Base-by-base conservation (phyloP, 2,888 invertebrate genomes). In the Rhimphoctona megacephalus region DNA sequence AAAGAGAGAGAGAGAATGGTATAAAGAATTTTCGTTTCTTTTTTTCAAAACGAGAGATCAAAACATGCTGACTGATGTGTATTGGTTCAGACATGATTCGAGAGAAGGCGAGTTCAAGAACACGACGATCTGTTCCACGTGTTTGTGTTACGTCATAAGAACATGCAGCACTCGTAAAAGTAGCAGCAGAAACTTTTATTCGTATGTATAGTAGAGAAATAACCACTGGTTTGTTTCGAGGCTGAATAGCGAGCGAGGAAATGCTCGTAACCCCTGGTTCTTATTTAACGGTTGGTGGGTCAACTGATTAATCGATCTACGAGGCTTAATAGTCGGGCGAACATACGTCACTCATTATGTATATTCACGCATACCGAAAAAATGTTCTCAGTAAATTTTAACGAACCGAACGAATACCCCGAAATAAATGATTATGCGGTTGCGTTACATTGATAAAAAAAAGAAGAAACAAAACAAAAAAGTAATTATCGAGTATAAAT, bases 261-360 rank as follows among this genome's bases (percentile, higher is more conserved):
- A 87, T 85, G 79, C 78, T 70, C 46, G 49, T 83, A 86, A 83
- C 72, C 76, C 11, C 39, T 49, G 72, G 81, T 69, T 77, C 72
- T 80, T 72, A 73, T 87, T 61, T 86, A 87, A 88, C 73, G 80
- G 81, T 79, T 78, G 81, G 69, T 67, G 74, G 83, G 84, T 85
- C 87, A 81, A 84, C 83, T 87, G 88, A 88, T 87, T 87, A 83
- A 87, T 88, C 85, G 85, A 87, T 84, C 74, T 80, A 49, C 72
- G 72, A 77, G 43, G 43, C 72, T 81, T 73, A 72, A 86, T 88
- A 81, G 77, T 80, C 70, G 73, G 54, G 22, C 64, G 69, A 79
- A 83, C 69, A 82, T 77, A 70, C 74, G 70, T 83, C 85, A 76
- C 61, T 85, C 69, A 33, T 76, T 57, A 43, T 54, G 72, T 36